Base-by-base conservation (phyloP, 2,888 invertebrate genomes). In the Plagiodera versicolora region DNA sequence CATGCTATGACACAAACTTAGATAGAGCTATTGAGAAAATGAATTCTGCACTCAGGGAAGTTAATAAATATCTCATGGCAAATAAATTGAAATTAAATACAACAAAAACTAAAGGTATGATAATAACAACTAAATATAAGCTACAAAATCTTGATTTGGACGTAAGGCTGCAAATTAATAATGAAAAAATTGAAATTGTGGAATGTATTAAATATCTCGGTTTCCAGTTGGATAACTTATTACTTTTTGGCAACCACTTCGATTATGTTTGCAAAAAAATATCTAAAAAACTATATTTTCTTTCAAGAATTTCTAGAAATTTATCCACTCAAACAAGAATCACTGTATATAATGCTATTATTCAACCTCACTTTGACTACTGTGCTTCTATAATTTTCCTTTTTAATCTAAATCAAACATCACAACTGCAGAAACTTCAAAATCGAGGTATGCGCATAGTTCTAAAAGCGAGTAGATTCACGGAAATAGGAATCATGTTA, bases 301-400 rank as follows among this genome's bases (percentile, higher is more conserved):
- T 54, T 54, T 54, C 45, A n/a, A 54, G 54, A 54, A 24, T 45
- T 0, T 19, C 46, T 16, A 45, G 17, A 19, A 44, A 54, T 28
- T 14, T 54, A 24, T 54, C 54, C 8, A 54, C 24, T n/a, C 44
- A 46, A 54, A 46, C 54, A n/a, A 54, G 14, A 45, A 28, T 54
- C 10, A 44, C 45, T 24, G 54, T 16, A 5, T 54, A 28, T 45
- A 39, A n/a, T n/a, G n/a, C n/a, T n/a, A n/a, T n/a, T n/a, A n/a
- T n/a, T n/a, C n/a, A n/a, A n/a, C n/a, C n/a, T n/a, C n/a, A n/a
- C n/a, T n/a, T n/a, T n/a, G n/a, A n/a, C n/a, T n/a, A n/a, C n/a
- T n/a, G n/a, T n/a, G n/a, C n/a, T n/a, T n/a, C n/a, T n/a, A n/a
- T n/a, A n/a, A n/a, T n/a, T n/a, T n/a, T n/a, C n/a, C n/a, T n/a